Evolutionary conservation across 2,113 vertebrate genomes (phyloP).

Genomic region (Enhydra lutris): DNA sequence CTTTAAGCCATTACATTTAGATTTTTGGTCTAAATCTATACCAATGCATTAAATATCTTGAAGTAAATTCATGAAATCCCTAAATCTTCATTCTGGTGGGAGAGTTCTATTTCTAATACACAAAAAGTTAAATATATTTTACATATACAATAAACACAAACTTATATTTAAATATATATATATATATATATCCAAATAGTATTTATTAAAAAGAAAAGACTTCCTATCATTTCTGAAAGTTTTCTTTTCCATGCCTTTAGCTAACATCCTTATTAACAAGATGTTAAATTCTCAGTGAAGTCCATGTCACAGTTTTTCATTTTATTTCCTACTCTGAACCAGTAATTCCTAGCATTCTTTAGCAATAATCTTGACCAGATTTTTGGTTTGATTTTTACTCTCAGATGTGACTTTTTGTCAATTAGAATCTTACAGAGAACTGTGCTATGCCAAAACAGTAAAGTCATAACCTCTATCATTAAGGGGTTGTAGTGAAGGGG

Average conservation of each 20-base stretch:
- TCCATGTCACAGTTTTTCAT: not conserved
- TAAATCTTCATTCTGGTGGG: not conserved
- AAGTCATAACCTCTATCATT: not conserved
- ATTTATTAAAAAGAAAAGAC: not conserved
- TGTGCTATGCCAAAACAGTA: not conserved
- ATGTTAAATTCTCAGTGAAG: not conserved
- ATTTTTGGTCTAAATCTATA: not conserved
- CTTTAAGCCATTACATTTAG: not conserved
- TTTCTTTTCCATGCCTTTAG: not conserved
- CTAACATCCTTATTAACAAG: not conserved
- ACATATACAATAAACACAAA: not conserved
- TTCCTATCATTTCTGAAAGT: not conserved
- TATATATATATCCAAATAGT: not conserved
- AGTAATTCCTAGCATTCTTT: not conserved
- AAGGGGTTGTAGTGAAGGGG: not conserved
- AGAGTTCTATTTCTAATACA: not conserved
- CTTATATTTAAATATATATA: not conserved
- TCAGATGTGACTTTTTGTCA: not conserved
- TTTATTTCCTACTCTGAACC: not conserved
- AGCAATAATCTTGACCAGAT: not conserved
- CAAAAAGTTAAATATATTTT: not conserved
- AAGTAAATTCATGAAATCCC: not conserved
- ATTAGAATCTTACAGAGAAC: not conserved
- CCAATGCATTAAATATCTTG: not conserved
- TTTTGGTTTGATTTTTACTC: constrained; percentile 1